Percentiles rank a stretch among this genome's conserved stretches.
phyloP scores from a whole-genome alignment of 2,113 vertebrate species.

The Gasterosteus nipponicus region DNA sequence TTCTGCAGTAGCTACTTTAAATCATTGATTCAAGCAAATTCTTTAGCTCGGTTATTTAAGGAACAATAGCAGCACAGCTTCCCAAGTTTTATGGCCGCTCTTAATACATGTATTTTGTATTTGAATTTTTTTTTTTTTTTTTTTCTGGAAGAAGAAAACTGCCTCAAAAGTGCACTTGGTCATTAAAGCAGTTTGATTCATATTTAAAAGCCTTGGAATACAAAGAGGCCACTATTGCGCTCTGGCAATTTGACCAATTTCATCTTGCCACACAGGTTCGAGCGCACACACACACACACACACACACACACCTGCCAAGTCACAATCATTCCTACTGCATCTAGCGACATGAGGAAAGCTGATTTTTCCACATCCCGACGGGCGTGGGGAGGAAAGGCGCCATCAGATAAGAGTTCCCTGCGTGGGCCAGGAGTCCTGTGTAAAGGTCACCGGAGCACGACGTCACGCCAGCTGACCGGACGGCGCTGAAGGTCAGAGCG shows the following conservation, averaged over 20 bases:
- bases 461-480: constrained; percentile 50
- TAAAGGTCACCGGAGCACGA: constrained; percentile 70
- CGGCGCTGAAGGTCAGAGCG: constrained; percentile 74
- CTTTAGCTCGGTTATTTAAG: background rate
- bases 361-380: constrained; percentile 74
- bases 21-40: background rate
- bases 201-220: constrained; percentile 12
- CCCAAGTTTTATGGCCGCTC: background rate
- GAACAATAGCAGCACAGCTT: background rate
- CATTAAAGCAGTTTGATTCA: constrained; percentile 24
- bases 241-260: constrained; percentile 26
- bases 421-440: constrained; percentile 51
- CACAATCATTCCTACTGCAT: constrained; percentile 65
- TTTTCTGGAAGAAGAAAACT: background rate
- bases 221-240: constrained; percentile 10
- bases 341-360: constrained; percentile 67
- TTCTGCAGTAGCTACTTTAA: background rate
- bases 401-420: constrained; percentile 73
- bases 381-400: constrained; percentile 41
- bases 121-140: too few species aligned
- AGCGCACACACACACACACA: background rate
- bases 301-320: constrained; percentile 1
- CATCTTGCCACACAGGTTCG: constrained; percentile 19
- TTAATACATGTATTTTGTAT: background rate
- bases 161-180: background rate